Base-by-base conservation (phyloP, 2,113 vertebrate species). In the Montifringilla adamsi region DNA sequence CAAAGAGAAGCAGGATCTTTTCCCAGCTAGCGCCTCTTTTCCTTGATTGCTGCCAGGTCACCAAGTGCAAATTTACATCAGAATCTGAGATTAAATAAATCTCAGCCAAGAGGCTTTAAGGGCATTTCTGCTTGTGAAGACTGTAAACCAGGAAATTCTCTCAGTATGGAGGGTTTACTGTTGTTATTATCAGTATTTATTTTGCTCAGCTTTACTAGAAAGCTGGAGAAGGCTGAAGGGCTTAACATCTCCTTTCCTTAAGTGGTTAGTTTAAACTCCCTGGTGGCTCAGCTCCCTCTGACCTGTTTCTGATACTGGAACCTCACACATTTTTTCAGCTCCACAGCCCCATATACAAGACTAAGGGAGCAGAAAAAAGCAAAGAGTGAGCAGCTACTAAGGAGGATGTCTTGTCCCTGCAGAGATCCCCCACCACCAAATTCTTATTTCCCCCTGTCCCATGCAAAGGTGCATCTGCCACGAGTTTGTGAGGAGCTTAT, bases 41-140 rank as follows among this genome's bases (percentile, higher is more conserved):
- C 64, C 78, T 92, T 93, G 87, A 95, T 87, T 94, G 93, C 73
- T 92, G 77, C 79, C 78, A 74, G 93, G 90, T 94, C 87, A 86
- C 90, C 60, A 39, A 94, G 81, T 81, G 81, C 92, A 97, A 95
- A 97, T 95, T 96, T 96, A 95, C 63, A 55, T 72, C 63, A 85
- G 73, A 93, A 90, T 84, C 70, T 5, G 12, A 91, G 77, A 81
- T 94, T 92, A 94, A 87, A 93, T 88, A 93, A 87, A 96, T 91
- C 95, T 89, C 90, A 88, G 6, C 28, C 73, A 94, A 86, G 56
- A 80, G 59, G 60, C 59, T 95, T 94, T 93, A 52, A 84, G 72
- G 72, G 44, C 79, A 75, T 78, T 91, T 93, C 76, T 89, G 33
- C 73, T 72, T 84, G 44, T 59, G 41, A 77, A 64, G 62, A 41